phyloP scores from a whole-genome alignment of 2,888 invertebrate species.

The Mantis religiosa region DNA sequence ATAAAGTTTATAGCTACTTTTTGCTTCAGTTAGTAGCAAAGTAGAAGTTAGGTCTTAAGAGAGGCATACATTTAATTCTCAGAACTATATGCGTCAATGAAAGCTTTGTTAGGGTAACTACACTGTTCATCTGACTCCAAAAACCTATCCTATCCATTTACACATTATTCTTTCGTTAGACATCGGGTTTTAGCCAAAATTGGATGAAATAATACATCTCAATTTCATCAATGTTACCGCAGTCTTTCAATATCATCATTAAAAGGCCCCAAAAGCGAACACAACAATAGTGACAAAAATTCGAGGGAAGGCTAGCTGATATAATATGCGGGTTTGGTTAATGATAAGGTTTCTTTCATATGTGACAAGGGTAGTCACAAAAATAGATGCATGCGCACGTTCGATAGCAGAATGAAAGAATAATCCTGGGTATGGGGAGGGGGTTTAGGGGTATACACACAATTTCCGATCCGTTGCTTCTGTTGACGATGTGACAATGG shows the following conservation, averaged over 20 bases:
- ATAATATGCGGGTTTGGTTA: slow-evolving; percentile 14
- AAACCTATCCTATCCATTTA: no score
- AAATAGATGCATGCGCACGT: slow-evolving; percentile 1
- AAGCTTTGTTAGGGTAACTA: no score
- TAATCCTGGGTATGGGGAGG: slow-evolving; percentile 34
- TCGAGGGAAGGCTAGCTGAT: background rate
- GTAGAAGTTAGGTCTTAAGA: no score
- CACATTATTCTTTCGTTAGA: no score
- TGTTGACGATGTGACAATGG: slow-evolving; percentile 26
- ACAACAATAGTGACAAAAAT: background rate
- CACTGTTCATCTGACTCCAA: no score
- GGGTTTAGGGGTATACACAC: background rate
- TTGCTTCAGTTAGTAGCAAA: no score
- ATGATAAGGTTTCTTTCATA: background rate
- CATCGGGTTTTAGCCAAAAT: background rate
- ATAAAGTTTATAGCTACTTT: no score
- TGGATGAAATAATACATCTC: background rate
- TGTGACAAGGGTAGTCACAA: background rate
- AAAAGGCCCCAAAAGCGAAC: background rate
- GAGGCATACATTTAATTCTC: no score
- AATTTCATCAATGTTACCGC: background rate
- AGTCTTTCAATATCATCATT: background rate
- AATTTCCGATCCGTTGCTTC: slow-evolving; percentile 13
- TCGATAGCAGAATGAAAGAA: background rate
- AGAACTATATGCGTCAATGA: no score